Evolutionary conservation across 2,113 vertebrate genomes (phyloP).

Genomic region (Gymnarchus niloticus): DNA sequence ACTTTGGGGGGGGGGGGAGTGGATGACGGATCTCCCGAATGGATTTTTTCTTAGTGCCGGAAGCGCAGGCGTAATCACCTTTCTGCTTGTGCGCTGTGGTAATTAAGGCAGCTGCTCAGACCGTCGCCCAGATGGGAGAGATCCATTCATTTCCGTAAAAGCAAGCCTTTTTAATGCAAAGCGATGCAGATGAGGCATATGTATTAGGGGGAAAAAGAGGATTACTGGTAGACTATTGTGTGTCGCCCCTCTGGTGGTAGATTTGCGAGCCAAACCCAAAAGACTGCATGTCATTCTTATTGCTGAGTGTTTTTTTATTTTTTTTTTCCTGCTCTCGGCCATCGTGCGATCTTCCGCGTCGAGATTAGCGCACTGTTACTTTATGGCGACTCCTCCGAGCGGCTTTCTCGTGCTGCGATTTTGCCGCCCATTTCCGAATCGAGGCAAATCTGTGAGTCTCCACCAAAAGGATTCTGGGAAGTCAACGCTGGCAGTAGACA

Average conservation of each 20-base stretch:
- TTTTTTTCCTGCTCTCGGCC: neutral
- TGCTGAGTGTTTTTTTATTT: neutral
- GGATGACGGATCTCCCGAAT: neutral
- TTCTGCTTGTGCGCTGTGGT: neutral
- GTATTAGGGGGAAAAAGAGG: slow-evolving; percentile 8
- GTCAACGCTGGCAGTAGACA: too few relatives aligned
- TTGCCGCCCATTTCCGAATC: neutral
- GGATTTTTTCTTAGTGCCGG: neutral
- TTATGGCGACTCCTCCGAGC: too few relatives aligned
- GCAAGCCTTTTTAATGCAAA: slow-evolving; percentile 19
- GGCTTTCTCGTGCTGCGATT: neutral
- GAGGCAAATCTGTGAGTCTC: neutral
- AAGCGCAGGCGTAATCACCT: neutral
- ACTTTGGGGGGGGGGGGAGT: neutral
- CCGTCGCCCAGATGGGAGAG: neutral
- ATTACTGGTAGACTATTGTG: slow-evolving; percentile 4
- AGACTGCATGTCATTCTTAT: neutral
- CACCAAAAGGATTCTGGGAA: neutral
- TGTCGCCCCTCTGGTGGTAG: neutral
- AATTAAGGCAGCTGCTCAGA: slow-evolving; percentile 14
- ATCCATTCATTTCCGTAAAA: neutral
- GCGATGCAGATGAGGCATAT: neutral
- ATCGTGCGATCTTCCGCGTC: neutral
- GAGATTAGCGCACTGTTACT: neutral
- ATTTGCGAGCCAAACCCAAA: neutral